A percentile compares a stretch with the other conserved stretches of the same genome.
Conservation (phyloP, 2,797 vertebrate species). For the Trichosurus vulpecula region DNA sequence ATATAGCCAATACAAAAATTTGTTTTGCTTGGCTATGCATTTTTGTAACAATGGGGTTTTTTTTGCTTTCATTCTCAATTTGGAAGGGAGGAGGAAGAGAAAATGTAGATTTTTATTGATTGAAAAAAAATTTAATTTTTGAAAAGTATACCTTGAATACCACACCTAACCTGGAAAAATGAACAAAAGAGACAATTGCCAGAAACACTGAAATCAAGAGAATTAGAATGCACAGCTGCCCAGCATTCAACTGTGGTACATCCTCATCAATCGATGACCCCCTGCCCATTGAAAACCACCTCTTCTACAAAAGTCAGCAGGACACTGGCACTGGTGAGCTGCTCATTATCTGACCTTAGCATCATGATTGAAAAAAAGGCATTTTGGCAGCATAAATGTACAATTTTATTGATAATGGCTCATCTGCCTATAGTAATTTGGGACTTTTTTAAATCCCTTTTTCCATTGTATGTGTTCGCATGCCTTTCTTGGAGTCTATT, state of each 20-base stretch:
- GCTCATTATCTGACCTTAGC: not conserved
- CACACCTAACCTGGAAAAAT: not conserved
- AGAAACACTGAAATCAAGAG: not conserved
- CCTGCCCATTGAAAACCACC: not conserved
- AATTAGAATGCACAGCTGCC: not conserved
- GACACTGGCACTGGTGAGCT: not conserved
- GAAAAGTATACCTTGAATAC: not conserved
- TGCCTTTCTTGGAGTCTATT: not conserved
- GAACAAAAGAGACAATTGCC: not conserved
- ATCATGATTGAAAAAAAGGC: not conserved
- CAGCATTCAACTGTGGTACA: not conserved
- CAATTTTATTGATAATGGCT: not conserved
- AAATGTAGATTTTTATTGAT: not conserved
- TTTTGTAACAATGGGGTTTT: not conserved
- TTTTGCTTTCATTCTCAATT: not conserved
- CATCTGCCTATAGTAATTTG: not conserved
- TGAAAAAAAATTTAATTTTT: not conserved
- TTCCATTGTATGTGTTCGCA: not conserved
- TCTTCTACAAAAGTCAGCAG: not conserved
- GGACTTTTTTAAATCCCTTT: not conserved
- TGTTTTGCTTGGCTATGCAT: not conserved
- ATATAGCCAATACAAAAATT: not conserved
- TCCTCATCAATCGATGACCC: not conserved
- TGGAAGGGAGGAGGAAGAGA: not conserved
- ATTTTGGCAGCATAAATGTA: not conserved